A percentile compares a stretch with the other conserved stretches of the same genome.
Conservation (phyloP, 2,113 vertebrate species). For the Vimba vimba region DNA sequence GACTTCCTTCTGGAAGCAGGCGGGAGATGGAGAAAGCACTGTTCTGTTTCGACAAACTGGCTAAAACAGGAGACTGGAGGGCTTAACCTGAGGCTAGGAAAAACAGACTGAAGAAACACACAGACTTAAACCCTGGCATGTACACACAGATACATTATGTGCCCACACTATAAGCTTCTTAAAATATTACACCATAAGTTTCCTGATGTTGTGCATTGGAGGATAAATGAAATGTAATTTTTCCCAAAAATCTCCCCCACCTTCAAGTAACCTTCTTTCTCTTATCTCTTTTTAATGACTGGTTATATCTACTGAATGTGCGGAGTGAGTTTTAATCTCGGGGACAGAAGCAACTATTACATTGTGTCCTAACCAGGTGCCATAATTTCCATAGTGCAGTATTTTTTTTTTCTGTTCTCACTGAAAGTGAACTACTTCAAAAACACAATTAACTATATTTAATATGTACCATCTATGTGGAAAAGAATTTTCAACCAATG, state of each 20-base stretch:
- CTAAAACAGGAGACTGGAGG: conserved; percentile 41
- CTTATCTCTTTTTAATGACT: conserved; percentile 29
- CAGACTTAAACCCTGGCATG: conserved; percentile 19
- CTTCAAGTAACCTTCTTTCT: conserved; percentile 34
- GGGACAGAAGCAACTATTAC: not conserved
- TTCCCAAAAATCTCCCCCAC: conserved; percentile 11
- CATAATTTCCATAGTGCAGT: not conserved
- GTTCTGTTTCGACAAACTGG: conserved; percentile 44
- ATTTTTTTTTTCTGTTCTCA: not conserved
- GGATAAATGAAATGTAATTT: conserved; percentile 27
- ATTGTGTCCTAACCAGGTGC: not conserved
- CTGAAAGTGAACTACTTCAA: not conserved
- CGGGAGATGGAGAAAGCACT: conserved; percentile 29
- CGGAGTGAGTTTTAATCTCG: not conserved
- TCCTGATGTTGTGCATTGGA: conserved; percentile 11
- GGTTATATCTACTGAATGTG: not conserved
- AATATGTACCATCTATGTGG: not conserved
- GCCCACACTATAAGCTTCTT: conserved; percentile 23
- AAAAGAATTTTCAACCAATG: not conserved
- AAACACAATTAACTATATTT: not conserved
- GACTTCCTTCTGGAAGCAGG: conserved; percentile 41
- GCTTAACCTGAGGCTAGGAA: conserved; percentile 38
- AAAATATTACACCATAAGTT: conserved; percentile 38
- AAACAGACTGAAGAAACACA: conserved; percentile 34
- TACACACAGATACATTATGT: conserved; percentile 35